Base-by-base conservation (phyloP, 2,113 vertebrate species). In the Oreotrochilus melanogaster region DNA sequence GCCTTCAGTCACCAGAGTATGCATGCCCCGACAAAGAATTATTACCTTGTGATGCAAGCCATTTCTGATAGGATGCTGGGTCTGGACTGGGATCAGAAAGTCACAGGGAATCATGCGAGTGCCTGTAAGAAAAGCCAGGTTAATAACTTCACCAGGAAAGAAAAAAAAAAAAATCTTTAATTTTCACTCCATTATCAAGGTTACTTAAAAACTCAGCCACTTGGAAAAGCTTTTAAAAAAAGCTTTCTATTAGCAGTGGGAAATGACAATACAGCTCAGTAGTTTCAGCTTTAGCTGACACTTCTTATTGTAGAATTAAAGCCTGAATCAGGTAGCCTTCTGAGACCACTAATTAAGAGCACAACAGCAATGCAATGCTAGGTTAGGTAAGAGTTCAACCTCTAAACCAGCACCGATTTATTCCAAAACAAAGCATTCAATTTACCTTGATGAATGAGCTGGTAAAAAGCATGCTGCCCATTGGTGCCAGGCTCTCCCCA, bases 401-500 rank as follows among this genome's bases (percentile, higher is more conserved):
- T 71, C 53, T 47, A 43, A 28, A 43, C 5, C 28, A 51, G 25
- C 39, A 39, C 39, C 12, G 39, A 39, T 39, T 39, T 39, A 51
- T 11, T 89, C 24, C 19, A 45, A 79, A 75, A 13, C 7, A 31
- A 69, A 6, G 30, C 28, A 51, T 17, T 42, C 9, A 27, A 35
- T 43, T 14, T 96, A 99, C 99, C 99, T 98, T 99, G 99, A 95
- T 99, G 99, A 92, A 99, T 99, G 58, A 99, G 99, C 98, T 99
- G 99, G 96, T 99, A 99, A 97, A 99, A 99, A 47, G 99, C 99
- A 18, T 99, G 99, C 89, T 99, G 99, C 14, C 99, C 99, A 4
- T 99, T 99, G 96, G 99, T 99, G 82, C 99, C 99, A 3, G 99
- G 99, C 80, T 99, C 99, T 5, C 99, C 99, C 99, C 99, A 99